These are phyloP conservation scores for Cettia cetti DNA, from an alignment of 2,113 vertebrate species.

Conservation along the genomic window DNA sequence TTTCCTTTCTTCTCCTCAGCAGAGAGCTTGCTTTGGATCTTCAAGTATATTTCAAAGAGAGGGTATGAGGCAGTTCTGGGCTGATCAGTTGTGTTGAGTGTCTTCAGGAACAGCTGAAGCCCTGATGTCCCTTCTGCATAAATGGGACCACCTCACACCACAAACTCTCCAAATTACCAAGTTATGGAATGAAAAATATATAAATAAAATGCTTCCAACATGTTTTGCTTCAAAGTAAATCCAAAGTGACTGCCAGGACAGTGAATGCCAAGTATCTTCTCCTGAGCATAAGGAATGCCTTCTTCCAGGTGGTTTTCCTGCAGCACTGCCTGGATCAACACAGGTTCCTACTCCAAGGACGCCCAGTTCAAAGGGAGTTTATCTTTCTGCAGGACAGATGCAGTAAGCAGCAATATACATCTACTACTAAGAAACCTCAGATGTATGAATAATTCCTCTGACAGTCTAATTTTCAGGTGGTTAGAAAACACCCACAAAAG, in stretches of 20 bases:
- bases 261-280: not conserved
- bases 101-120: not conserved
- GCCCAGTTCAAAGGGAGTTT: not conserved
- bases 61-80: not conserved
- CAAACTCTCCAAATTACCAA: not conserved
- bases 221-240: not conserved
- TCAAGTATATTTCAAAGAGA: not conserved
- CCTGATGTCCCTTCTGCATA: not conserved
- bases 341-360: not conserved
- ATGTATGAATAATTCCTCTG: not conserved
- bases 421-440: not conserved
- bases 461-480: not conserved
- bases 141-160: not conserved
- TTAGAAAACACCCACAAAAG: not conserved
- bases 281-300: not conserved
- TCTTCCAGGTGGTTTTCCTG: not conserved
- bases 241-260: not conserved
- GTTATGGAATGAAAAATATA: not conserved
- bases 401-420: not conserved
- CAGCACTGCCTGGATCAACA: not conserved
- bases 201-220: not conserved
- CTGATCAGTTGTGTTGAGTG: rapidly evolving
- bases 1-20: not conserved
- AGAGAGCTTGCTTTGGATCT: not conserved
- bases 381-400: not conserved